A percentile compares a stretch with the other conserved stretches of the same genome.
These are phyloP conservation scores for Atlantisia rogersi DNA, from an alignment of 2,113 vertebrate species.

Conservation along the genomic window DNA sequence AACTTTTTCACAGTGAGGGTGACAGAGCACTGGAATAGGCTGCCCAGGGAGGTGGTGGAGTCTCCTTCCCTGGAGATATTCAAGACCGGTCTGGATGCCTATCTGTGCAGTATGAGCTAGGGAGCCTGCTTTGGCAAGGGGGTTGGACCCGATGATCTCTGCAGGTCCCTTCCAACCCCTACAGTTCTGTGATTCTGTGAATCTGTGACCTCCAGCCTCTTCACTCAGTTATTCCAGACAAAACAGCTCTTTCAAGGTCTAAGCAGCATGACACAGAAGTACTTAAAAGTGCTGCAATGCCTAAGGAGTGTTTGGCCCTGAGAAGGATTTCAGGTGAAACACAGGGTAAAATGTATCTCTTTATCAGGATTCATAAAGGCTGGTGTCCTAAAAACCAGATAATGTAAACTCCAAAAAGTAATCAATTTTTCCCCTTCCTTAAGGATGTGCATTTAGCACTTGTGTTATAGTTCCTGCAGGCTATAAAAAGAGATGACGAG, in stretches of 20 bases:
- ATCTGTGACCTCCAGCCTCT: not conserved
- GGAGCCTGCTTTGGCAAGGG: no score
- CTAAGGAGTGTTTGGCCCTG: not conserved
- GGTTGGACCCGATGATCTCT: no score
- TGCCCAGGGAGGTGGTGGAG: no score
- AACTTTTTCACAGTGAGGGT: no score
- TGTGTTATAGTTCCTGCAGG: not conserved
- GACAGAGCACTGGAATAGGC: no score
- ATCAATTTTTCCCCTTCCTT: not conserved
- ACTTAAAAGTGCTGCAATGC: not conserved
- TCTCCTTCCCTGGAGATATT: no score
- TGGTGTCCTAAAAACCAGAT: not conserved
- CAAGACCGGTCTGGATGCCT: no score
- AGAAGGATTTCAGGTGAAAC: not conserved
- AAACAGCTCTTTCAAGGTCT: not conserved
- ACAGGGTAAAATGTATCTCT: not conserved
- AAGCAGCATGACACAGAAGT: not conserved
- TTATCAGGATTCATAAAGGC: not conserved
- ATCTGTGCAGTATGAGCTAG: no score
- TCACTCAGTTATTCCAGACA: not conserved
- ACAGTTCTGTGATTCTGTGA: no score
- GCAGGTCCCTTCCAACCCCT: no score
- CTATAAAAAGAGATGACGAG: not conserved
- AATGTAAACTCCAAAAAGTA: not conserved
- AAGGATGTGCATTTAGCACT: not conserved